Base-by-base conservation (phyloP, 2,888 invertebrate genomes). In the Cinara cedri region DNA sequence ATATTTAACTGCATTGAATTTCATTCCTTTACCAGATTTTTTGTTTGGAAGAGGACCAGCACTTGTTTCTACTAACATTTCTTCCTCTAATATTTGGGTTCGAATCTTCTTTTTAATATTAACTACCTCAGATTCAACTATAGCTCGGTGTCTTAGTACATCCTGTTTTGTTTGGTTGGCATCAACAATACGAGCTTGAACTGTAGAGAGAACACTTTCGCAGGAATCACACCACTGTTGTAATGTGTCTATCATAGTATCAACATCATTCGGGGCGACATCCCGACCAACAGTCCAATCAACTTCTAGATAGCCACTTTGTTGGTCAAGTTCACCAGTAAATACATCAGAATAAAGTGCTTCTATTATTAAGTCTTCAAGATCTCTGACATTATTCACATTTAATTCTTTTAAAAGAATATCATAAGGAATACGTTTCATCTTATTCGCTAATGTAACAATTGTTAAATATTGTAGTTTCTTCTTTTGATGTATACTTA, bases 311-410 rank as follows among this genome's bases (percentile, higher is more conserved):
- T 93, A 92, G 83, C 94, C 93, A 86, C 96, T 95, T 85, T 95
- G 95, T 86, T 98, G 98, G 86, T 98, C 98, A 82, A 98, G 87
- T 87, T 97, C 98, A 2, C 97, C 98, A 83, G 95, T 95, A 83
- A 97, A 96, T 83, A 98, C 95, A 85, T 96, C 95, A 91, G 96
- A 95, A 88, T 98, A 98, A 85, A 98, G 95, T n/a, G 97, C 97
- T 88, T 98, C 98, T 84, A 98, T 98, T 81, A 98, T 97, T 76
- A 98, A 89, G 88, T 98, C 98, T 87, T 98, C 98, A 82, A 98
- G 87, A 85, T 97, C 95, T 83, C 98, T 89, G 3, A 97, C 93
- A 88, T 96, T 96, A 83, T 92, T 92, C 66, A 98, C 93, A 84
- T 95, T 95, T 81, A 98, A 87, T 85, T 98, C 96, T 85, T 92